Conservation (phyloP, 2,797 vertebrate genomes). For the Hylomyscus alleni region DNA sequence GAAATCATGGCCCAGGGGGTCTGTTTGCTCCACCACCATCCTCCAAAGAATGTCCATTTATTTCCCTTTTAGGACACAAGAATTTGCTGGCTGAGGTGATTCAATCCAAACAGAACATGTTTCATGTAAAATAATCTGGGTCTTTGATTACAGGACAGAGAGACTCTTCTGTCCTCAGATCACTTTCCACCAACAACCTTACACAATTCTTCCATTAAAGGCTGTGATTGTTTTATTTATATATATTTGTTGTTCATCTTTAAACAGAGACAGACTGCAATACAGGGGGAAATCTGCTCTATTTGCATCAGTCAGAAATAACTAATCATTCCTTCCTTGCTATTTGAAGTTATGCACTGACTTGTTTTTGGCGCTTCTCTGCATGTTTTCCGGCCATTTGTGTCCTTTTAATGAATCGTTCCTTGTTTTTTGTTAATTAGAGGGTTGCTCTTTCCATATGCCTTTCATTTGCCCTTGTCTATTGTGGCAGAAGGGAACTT, state of each 20-base stretch:
- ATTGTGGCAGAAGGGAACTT: too few relatives aligned
- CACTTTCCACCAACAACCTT: background rate
- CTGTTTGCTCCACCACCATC: constrained; percentile 15
- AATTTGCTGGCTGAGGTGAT: constrained; percentile 53
- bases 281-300: background rate
- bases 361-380: constrained; percentile 10
- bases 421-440: constrained; percentile 3
- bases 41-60: constrained; percentile 47
- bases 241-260: background rate
- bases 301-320: constrained; percentile 21
- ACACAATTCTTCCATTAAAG: constrained; percentile 2
- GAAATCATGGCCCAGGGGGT: constrained; percentile 49
- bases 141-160: constrained; percentile 13
- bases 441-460: background rate
- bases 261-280: background rate
- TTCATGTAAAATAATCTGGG: constrained; percentile 57
- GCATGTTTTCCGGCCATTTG: constrained; percentile 7
- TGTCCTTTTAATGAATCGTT: constrained; percentile 30
- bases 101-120: background rate
- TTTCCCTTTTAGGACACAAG: constrained; percentile 52
- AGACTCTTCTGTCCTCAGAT: background rate
- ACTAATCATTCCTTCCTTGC: constrained; percentile 2
- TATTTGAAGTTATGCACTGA: background rate
- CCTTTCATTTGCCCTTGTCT: constrained; percentile 20
- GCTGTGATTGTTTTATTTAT: background rate